Percentiles rank a stretch among this genome's conserved stretches.
Conservation (phyloP, 2,113 vertebrate species). For the Labrus mixtus region DNA sequence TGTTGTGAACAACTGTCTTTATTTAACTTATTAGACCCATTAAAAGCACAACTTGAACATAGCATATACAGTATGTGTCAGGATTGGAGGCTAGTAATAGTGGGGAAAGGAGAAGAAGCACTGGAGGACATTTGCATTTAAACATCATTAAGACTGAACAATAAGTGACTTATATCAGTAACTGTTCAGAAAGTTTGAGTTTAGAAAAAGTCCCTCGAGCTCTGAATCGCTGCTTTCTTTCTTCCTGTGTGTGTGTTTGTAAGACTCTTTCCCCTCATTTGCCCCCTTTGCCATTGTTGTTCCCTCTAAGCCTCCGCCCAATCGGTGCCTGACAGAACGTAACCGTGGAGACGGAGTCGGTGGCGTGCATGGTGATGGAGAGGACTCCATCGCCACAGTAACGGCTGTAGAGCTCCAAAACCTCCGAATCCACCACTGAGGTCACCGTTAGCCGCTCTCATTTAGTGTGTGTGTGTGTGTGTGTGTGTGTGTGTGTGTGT, state of each 20-base stretch:
- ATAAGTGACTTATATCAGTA: too few species aligned
- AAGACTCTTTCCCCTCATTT: constrained; percentile 31
- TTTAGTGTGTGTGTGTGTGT: neutral
- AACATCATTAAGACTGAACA: too few species aligned
- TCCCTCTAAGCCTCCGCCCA: constrained; percentile 29
- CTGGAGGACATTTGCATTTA: too few species aligned
- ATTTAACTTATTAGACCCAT: too few species aligned
- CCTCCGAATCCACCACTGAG: constrained; percentile 26
- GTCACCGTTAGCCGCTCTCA: constrained; percentile 36
- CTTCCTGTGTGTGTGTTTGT: constrained; percentile 26
- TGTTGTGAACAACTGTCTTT: too few species aligned
- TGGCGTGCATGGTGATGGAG: constrained; percentile 54
- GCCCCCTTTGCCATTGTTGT: constrained; percentile 53
- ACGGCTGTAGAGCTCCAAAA: constrained; percentile 54
- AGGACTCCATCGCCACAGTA: constrained; percentile 57
- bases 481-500: neutral
- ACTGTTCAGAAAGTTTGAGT: neutral
- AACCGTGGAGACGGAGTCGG: constrained; percentile 64
- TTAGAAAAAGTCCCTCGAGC: neutral
- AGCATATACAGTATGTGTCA: too few species aligned
- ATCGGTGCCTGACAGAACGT: constrained; percentile 43
- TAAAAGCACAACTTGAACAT: too few species aligned
- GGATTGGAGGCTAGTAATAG: too few species aligned
- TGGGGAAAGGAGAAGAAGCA: too few species aligned
- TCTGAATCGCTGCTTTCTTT: constrained; percentile 10